A percentile compares a stretch with the other conserved stretches of the same genome.
phyloP scores from a whole-genome alignment of 2,797 vertebrate genomes.

The Spinus olivaceus region DNA sequence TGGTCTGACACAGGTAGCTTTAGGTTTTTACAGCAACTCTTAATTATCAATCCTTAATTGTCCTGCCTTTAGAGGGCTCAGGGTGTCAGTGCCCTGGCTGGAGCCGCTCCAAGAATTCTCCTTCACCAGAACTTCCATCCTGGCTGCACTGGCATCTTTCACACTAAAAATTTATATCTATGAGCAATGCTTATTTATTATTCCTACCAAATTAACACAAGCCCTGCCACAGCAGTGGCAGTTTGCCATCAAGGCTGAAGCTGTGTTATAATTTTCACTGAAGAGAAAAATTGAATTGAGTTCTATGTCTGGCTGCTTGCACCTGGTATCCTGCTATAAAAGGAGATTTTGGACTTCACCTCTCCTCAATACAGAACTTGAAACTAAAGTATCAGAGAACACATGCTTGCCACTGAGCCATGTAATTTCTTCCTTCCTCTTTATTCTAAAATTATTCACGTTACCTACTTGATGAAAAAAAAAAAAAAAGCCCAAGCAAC shows the following conservation, averaged over 20 bases:
- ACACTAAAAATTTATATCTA: rapidly evolving
- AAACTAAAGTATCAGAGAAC: slow-evolving; percentile 30
- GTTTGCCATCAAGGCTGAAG: neutral
- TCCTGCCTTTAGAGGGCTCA: neutral
- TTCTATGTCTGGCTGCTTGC: neutral
- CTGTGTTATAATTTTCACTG: neutral
- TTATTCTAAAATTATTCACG: slow-evolving; percentile 30
- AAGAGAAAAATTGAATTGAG: neutral
- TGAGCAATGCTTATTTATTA: neutral
- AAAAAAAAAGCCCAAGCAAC: neutral
- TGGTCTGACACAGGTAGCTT: neutral
- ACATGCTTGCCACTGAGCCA: slow-evolving; percentile 13
- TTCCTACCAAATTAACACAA: neutral
- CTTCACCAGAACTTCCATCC: neutral
- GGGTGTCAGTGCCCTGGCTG: neutral
- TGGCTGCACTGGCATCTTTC: neutral
- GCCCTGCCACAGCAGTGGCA: neutral
- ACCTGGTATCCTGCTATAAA: slow-evolving; percentile 14
- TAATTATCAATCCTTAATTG: neutral
- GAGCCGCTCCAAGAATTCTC: neutral
- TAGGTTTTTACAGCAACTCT: neutral
- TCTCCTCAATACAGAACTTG: slow-evolving; percentile 12
- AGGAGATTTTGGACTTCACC: neutral
- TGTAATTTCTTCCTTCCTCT: slow-evolving; percentile 58
- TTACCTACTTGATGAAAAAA: neutral